These are phyloP conservation scores for Trochalopteron elliotii DNA, from an alignment of 2,113 vertebrate genomes.

Conservation along the genomic window DNA sequence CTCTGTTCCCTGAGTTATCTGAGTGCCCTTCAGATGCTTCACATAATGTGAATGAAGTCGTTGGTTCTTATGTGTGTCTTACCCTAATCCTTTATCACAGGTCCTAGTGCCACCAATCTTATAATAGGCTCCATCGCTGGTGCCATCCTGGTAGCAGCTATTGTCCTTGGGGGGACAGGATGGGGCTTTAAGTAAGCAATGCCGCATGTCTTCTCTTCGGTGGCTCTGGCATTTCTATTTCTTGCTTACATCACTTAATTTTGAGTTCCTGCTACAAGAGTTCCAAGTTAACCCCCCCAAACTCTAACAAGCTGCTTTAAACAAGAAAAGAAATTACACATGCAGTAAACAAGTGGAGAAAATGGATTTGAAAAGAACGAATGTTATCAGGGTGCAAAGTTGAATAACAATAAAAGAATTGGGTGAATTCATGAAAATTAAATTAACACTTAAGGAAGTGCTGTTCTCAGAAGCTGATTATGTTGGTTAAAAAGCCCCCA, in stretches of 20 bases:
- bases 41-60: conserved; percentile 60
- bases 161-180: conserved; percentile 99
- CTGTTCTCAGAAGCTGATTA: neutral
- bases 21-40: conserved; percentile 70
- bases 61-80: conserved; percentile 89
- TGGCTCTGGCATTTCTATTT: conserved; percentile 88
- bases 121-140: conserved; percentile 99
- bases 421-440: neutral
- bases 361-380: neutral
- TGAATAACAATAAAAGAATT: neutral
- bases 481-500: neutral
- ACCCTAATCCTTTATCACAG: conserved; percentile 94
- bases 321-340: neutral
- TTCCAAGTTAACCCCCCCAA: neutral
- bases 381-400: conserved; percentile 62
- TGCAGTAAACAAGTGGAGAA: neutral
- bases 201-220: conserved; percentile 91
- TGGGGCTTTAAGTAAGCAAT: conserved; percentile 99
- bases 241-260: conserved; percentile 89
- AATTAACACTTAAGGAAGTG: neutral
- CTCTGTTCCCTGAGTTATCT: conserved; percentile 26
- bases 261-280: conserved; percentile 95
- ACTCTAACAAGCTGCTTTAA: neutral
- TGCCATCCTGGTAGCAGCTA: conserved; percentile 99
- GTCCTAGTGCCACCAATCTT: conserved; percentile 99